A percentile compares a stretch with the other conserved stretches of the same genome.
Conservation (phyloP, 2,888 invertebrate species). For the Pheosia tremula region DNA sequence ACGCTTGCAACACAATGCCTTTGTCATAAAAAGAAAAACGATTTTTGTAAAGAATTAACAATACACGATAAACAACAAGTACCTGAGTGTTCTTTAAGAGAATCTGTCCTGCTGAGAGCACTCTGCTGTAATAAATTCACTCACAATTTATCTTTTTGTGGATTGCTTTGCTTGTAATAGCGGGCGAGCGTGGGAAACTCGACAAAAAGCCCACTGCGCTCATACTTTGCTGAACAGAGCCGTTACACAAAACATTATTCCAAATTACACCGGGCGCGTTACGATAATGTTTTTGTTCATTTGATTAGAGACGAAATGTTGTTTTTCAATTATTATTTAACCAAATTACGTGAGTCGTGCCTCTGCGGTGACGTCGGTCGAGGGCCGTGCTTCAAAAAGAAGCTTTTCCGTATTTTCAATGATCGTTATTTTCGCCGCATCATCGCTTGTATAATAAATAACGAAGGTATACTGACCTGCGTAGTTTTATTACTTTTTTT, state of each 20-base stretch:
- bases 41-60: slow-evolving; percentile 57
- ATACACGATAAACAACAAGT: slow-evolving; percentile 60
- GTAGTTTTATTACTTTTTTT: slow-evolving; percentile 14
- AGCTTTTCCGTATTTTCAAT: slow-evolving; percentile 24
- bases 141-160: slow-evolving; percentile 76
- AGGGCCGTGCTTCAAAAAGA: slow-evolving; percentile 27
- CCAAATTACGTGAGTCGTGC: slow-evolving; percentile 37
- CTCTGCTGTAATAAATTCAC: slow-evolving; percentile 71
- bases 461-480: slow-evolving; percentile 3
- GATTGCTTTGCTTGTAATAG: slow-evolving; percentile 66
- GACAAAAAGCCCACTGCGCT: slow-evolving; percentile 55
- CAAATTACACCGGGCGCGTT: slow-evolving; percentile 73
- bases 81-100: slow-evolving; percentile 68
- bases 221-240: slow-evolving; percentile 63
- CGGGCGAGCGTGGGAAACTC: slow-evolving; percentile 46
- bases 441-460: slow-evolving; percentile 12
- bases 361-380: slow-evolving; percentile 35
- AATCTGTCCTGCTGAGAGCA: slow-evolving; percentile 74
- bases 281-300: slow-evolving; percentile 71
- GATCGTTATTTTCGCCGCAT: slow-evolving; percentile 15
- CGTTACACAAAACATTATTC: slow-evolving; percentile 77
- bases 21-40: slow-evolving; percentile 18
- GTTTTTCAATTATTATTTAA: slow-evolving; percentile 59
- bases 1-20: slow-evolving; percentile 1
- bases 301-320: slow-evolving; percentile 65